Percentiles rank a stretch among this genome's conserved stretches.
phyloP scores from a whole-genome alignment of 2,113 vertebrate species.

The Cyanistes caeruleus region DNA sequence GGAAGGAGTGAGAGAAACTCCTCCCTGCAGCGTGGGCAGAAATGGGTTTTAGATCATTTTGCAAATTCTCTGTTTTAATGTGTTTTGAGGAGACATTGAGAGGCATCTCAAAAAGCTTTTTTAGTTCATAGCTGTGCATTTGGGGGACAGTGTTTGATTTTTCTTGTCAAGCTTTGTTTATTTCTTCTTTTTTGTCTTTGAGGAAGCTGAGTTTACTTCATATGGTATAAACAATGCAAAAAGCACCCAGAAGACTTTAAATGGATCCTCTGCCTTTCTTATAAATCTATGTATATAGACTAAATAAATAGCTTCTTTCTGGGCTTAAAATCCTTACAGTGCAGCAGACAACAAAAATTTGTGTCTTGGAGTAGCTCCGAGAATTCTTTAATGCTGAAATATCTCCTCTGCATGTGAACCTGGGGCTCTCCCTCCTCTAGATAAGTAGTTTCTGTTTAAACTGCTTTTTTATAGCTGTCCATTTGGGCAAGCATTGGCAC shows the following conservation, averaged over 20 bases:
- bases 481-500: background rate
- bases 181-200: background rate
- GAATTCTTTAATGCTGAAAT: slow-evolving; percentile 59
- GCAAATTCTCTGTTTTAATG: background rate
- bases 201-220: background rate
- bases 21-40: background rate
- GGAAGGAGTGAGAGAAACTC: background rate
- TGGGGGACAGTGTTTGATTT: background rate
- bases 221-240: background rate
- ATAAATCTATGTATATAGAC: slow-evolving; percentile 33
- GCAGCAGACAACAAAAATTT: slow-evolving; percentile 47
- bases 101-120: background rate
- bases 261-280: background rate
- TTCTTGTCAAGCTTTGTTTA: background rate
- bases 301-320: slow-evolving; percentile 61
- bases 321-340: slow-evolving; percentile 36
- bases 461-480: background rate
- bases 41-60: background rate
- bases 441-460: slow-evolving; percentile 6
- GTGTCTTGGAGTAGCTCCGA: slow-evolving; percentile 56
- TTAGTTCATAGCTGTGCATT: background rate
- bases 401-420: background rate
- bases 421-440: slow-evolving; percentile 4
- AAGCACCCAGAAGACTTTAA: background rate
- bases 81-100: fast-evolving